Evolutionary conservation across 1,140 invertebrate species (phyloP).

Genomic region (Zaprionus gabonicus): DNA sequence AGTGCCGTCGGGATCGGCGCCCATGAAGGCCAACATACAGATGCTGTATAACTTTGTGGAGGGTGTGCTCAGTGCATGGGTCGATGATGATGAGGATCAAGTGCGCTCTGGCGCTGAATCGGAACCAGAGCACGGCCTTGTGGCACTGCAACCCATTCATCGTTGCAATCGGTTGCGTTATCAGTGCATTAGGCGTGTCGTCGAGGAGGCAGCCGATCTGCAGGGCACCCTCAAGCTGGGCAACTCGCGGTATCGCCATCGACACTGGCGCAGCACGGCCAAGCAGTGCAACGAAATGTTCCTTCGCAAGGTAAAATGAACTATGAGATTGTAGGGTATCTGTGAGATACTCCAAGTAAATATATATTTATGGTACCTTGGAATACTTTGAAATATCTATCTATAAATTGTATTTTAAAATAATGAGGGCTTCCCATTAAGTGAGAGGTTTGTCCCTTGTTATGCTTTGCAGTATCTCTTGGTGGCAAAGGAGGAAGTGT

Average conservation of each 20-base stretch:
- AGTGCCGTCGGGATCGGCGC: conserved; percentile 82
- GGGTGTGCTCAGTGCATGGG: conserved; percentile 88
- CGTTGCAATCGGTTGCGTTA: conserved; percentile 88
- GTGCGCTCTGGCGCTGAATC: conserved; percentile 87
- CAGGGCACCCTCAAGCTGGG: conserved; percentile 87
- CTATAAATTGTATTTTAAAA: no score
- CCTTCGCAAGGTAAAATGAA: conserved; percentile 88
- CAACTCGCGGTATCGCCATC: conserved; percentile 88
- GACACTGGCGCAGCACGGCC: conserved; percentile 90
- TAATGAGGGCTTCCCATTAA: no score
- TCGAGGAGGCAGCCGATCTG: conserved; percentile 88
- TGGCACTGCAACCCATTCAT: conserved; percentile 87
- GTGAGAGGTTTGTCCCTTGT: no score
- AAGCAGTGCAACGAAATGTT: conserved; percentile 91
- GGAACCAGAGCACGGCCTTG: conserved; percentile 87
- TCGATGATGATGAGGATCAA: conserved; percentile 88
- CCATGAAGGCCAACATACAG: conserved; percentile 89
- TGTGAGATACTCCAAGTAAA: not conserved
- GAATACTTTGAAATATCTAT: not conserved
- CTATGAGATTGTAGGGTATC: not conserved
- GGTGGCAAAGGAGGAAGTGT: no score
- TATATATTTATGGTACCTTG: no score
- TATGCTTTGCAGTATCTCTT: no score
- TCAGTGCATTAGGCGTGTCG: conserved; percentile 87
- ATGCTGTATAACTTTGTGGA: conserved; percentile 91